Evolutionary conservation across 2,797 vertebrate genomes (phyloP).

Genomic region (Thalassophryne amazonica): DNA sequence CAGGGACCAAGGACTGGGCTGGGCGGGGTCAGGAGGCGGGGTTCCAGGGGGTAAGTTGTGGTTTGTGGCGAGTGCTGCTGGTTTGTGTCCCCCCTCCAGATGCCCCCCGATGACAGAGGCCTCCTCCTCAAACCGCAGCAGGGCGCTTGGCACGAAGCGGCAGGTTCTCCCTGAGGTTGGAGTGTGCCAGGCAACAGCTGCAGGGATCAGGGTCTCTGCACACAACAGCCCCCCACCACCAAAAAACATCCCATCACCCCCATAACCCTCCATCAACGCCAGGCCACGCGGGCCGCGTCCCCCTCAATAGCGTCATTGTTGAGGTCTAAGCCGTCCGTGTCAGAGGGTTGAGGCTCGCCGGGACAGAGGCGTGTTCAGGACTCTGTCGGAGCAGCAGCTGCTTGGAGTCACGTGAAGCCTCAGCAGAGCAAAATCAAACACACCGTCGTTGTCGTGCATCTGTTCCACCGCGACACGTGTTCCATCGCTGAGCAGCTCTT

Average conservation of each 20-base stretch:
- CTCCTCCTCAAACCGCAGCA: slow-evolving; percentile 67
- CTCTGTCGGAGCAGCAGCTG: too few species aligned
- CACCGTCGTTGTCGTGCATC: too few species aligned
- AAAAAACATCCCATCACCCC: slow-evolving; percentile 58
- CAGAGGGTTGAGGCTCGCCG: slow-evolving; percentile 48
- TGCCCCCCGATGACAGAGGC: slow-evolving; percentile 72
- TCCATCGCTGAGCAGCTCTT: too few species aligned
- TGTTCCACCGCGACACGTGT: too few species aligned
- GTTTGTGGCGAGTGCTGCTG: not conserved
- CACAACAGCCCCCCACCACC: slow-evolving; percentile 63
- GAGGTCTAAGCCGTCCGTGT: slow-evolving; percentile 54
- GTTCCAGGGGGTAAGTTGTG: not conserved
- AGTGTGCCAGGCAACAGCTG: slow-evolving; percentile 90
- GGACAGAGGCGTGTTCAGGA: too few species aligned
- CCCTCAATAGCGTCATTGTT: slow-evolving; percentile 73
- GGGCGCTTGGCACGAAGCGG: slow-evolving; percentile 82
- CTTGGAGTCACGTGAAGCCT: too few species aligned
- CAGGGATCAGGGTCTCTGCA: slow-evolving; percentile 69
- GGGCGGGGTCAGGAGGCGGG: too few species aligned
- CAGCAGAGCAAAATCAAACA: too few species aligned
- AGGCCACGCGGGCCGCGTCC: slow-evolving; percentile 58
- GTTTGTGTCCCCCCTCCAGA: slow-evolving; percentile 53
- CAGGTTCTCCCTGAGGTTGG: slow-evolving; percentile 79
- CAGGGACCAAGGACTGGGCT: too few species aligned
- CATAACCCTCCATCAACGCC: slow-evolving; percentile 63